phyloP scores from a whole-genome alignment of 2,797 vertebrate species.

The Eremophila alpestris region DNA sequence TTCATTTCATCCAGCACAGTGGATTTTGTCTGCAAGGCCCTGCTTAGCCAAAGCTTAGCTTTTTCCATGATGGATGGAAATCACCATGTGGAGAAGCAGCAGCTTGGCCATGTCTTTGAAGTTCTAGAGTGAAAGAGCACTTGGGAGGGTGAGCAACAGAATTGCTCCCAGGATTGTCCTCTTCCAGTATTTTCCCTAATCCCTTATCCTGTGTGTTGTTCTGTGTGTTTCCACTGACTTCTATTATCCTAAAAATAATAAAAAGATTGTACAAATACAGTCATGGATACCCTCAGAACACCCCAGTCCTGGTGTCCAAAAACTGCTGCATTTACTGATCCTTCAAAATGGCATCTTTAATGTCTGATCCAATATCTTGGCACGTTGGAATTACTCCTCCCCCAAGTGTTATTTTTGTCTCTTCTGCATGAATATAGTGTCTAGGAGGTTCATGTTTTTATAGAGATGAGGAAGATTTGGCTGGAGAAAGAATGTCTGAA shows the following conservation, averaged over 20 bases:
- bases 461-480: not conserved
- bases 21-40: not conserved
- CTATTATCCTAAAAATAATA: not conserved
- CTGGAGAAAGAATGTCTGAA: not conserved
- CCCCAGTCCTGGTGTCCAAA: not conserved
- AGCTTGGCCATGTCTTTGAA: not conserved
- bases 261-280: not conserved
- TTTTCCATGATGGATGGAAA: not conserved
- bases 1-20: not conserved
- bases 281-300: not conserved
- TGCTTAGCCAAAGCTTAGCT: not conserved
- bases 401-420: not conserved
- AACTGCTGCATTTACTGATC: not conserved
- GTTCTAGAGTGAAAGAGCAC: not conserved
- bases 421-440: not conserved
- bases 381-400: not conserved
- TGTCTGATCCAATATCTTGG: not conserved
- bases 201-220: not conserved
- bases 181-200: not conserved
- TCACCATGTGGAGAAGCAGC: fast-evolving
- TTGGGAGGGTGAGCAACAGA: not conserved
- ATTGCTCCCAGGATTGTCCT: not conserved
- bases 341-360: not conserved
- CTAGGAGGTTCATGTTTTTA: not conserved
- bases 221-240: not conserved